A percentile compares a stretch with the other conserved stretches of the same genome.
Conservation (phyloP, 2,888 invertebrate genomes). For the Lycocerus yunnanus region DNA sequence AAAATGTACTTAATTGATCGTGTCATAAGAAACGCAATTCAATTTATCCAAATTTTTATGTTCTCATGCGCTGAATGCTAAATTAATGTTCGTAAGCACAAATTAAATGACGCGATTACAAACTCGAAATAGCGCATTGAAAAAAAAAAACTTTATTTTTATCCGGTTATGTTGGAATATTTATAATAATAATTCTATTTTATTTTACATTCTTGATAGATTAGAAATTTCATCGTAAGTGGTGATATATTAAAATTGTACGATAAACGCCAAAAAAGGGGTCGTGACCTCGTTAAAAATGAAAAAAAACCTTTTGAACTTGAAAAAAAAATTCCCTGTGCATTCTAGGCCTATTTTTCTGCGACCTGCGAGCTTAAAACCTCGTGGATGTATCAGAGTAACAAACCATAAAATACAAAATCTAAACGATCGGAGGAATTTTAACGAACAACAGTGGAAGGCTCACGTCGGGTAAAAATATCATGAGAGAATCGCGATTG, state of each 20-base stretch:
- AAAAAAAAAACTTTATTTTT: background rate
- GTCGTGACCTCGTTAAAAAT: background rate
- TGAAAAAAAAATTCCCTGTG: background rate
- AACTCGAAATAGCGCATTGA: background rate
- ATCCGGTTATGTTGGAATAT: background rate
- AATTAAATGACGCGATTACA: background rate
- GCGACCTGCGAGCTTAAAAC: background rate
- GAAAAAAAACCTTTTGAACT: background rate
- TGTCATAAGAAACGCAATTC: background rate
- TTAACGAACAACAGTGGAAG: conserved; percentile 9
- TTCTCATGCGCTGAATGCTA: background rate
- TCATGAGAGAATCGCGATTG: conserved; percentile 2
- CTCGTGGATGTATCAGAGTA: background rate
- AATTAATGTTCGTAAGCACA: background rate
- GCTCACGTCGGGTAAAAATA: background rate
- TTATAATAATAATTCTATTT: background rate
- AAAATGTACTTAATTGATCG: background rate
- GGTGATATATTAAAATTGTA: background rate
- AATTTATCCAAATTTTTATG: background rate
- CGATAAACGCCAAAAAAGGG: background rate
- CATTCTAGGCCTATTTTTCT: background rate
- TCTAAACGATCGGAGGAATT: background rate
- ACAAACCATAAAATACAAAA: background rate
- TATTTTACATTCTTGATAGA: background rate
- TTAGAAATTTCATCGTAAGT: conserved; percentile 5